These are phyloP conservation scores for Cantharis flavilabris DNA, from an alignment of 2,888 invertebrate genomes.

Conservation along the genomic window DNA sequence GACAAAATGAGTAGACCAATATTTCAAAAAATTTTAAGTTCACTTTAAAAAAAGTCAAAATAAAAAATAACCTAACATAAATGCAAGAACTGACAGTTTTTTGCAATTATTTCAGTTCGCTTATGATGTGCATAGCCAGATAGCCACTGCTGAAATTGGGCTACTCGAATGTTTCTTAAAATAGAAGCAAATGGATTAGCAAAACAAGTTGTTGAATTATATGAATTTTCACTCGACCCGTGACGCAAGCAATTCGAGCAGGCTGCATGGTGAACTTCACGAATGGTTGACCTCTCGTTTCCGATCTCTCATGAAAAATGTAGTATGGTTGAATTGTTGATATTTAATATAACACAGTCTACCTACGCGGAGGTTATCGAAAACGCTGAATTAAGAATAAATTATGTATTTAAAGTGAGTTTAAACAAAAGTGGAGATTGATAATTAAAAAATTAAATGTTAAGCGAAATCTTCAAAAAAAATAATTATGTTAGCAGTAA, in stretches of 20 bases:
- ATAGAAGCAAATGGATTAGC: neutral
- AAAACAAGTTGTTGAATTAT: neutral
- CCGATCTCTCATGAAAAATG: neutral
- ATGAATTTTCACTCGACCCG: neutral
- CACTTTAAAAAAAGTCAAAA: no score
- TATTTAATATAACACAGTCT: no score
- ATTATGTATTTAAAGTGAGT: neutral
- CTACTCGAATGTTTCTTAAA: neutral
- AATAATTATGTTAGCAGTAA: neutral
- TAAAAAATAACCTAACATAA: no score
- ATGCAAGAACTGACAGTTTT: no score
- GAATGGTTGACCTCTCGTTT: neutral
- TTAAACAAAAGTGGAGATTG: neutral
- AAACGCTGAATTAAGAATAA: neutral
- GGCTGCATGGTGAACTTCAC: neutral
- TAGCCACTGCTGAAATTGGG: no score
- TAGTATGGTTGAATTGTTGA: neutral
- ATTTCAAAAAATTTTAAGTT: no score
- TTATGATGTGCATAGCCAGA: no score
- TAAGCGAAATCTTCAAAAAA: neutral
- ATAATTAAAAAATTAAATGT: neutral
- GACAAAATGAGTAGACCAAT: no score
- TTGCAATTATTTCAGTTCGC: no score
- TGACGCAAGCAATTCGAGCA: neutral
- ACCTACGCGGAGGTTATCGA: neutral